Evolutionary conservation across 2,113 vertebrate species (phyloP).

Genomic region (Dryoscopus gambensis): DNA sequence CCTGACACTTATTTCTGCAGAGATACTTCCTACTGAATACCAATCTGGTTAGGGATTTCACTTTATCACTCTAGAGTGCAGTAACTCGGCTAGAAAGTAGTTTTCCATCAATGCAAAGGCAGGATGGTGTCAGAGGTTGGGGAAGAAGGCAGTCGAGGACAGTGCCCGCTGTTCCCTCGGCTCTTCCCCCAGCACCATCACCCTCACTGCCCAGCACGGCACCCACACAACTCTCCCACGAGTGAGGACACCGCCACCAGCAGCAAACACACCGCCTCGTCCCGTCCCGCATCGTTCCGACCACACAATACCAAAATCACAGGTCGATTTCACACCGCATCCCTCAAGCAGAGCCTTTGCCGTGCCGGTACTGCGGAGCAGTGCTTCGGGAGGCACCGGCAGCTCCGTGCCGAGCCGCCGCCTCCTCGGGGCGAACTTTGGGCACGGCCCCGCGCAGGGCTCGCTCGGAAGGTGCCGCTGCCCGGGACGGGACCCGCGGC

Average conservation of each 20-base stretch:
- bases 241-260: background rate
- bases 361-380: rapidly evolving
- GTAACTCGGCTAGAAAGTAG: background rate
- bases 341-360: background rate
- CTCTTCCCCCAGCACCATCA: background rate
- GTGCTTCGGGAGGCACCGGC: rapidly evolving
- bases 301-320: background rate
- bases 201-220: background rate
- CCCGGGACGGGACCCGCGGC: background rate
- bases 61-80: background rate
- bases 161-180: background rate
- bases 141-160: background rate
- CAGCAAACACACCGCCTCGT: background rate
- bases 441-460: background rate
- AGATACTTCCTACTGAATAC: background rate
- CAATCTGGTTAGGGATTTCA: background rate
- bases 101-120: background rate
- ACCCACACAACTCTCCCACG: background rate
- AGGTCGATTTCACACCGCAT: background rate
- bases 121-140: background rate
- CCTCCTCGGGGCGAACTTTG: background rate
- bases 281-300: background rate
- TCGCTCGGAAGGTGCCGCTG: background rate
- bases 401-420: background rate
- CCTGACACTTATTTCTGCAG: background rate